Percentiles rank a stretch among this genome's conserved stretches.
Conservation (phyloP, 2,888 invertebrate genomes). For the Xestia rhomboidea region DNA sequence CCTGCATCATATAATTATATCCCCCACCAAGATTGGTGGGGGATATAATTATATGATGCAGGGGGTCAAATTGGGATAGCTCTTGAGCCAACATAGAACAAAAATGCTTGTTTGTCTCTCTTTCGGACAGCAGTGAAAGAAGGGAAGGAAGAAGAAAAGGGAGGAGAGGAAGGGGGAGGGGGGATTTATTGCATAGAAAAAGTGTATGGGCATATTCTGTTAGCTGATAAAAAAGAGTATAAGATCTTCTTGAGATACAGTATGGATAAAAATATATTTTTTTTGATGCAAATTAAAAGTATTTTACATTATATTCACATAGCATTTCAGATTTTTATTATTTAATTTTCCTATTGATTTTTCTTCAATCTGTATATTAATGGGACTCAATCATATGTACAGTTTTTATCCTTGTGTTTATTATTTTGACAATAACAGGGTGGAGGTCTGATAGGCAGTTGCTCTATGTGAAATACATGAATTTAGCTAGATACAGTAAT, state of each 20-base stretch:
- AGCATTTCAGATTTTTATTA: background rate
- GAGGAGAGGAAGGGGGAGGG: no score
- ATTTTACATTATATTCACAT: background rate
- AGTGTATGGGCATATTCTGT: background rate
- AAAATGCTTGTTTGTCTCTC: background rate
- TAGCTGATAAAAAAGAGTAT: background rate
- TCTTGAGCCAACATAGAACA: background rate
- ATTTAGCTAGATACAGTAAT: background rate
- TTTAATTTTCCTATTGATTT: no score
- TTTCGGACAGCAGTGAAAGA: background rate
- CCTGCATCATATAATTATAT: no score
- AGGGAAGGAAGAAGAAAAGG: background rate
- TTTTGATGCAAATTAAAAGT: background rate
- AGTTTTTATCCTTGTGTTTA: background rate
- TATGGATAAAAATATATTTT: no score
- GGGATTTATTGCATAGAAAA: background rate
- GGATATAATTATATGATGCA: background rate
- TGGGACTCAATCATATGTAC: background rate
- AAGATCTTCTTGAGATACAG: background rate
- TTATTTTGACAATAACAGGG: background rate
- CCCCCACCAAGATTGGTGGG: no score
- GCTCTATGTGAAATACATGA: background rate
- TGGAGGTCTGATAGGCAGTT: background rate
- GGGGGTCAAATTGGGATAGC: background rate
- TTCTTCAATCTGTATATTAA: background rate